Base-by-base conservation (phyloP, 2,888 invertebrate genomes). In the Tortrix viridana region DNA sequence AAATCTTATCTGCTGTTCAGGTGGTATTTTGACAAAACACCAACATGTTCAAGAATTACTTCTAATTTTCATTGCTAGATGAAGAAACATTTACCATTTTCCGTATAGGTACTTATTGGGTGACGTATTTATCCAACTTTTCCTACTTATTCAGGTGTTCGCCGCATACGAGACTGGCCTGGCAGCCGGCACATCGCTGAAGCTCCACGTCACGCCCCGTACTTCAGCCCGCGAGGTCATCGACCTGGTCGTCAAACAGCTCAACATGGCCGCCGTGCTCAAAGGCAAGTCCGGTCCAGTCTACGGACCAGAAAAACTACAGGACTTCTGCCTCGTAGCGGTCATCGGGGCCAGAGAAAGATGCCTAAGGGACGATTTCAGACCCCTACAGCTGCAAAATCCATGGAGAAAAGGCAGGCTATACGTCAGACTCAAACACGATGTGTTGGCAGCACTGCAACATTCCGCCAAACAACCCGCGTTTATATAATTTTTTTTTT, bases 121-220 rank as follows among this genome's bases (percentile, higher is more conserved):
- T 26, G 9, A 26, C 9, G 9, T 26, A 9, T 9, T 26, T 9
- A 26, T 12, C 20, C 41, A 18, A 16, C 9, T 48, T 16, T 32
- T 49, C 5, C 49, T 49, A n/a, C n/a, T n/a, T n/a, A 12, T 95
- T 37, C 95, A 98, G 93, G 98, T 99, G 6, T 98, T 96, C 80
- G 98, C 98, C 5, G 98, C 99, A 0, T 99, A 99, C 84, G 97
- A 98, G 72, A 98, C 98, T 0, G 99, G 99, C 7, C 89, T 99
- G 70, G 97, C 98, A 1, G 95, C 95, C 66, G 98, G 98, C 5
- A 98, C 98, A 0, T 98, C 98, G 74, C 94, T 99, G 38, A 98
- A 98, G 76, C 92, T 99, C 3, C 98, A 98, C 84, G 97, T 99
- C 0, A 98, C 98, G 0, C 96, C 97, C 0, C 94, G 96, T 72